These are phyloP conservation scores for Caradrina clavipalpis DNA, from an alignment of 2,888 invertebrate species.

Conservation along the genomic window DNA sequence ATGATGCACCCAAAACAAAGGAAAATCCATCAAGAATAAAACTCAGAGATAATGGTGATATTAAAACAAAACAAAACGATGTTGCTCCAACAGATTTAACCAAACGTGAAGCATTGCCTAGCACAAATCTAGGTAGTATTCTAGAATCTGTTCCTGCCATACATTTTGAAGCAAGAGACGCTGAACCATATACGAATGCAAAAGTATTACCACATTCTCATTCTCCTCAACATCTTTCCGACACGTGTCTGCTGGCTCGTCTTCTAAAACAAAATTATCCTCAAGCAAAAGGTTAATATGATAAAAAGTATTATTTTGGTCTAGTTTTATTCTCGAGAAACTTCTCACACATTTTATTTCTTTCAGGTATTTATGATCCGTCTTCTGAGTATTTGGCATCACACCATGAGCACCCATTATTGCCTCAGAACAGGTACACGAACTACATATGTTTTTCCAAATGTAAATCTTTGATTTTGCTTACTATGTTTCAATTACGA, in stretches of 20 bases:
- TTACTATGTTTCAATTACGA: background rate
- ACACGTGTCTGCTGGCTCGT: conserved; percentile 78
- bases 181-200: conserved; percentile 51
- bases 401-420: conserved; percentile 57
- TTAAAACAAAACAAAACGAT: conserved; percentile 12
- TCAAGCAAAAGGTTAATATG: conserved; percentile 70
- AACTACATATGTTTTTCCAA: background rate
- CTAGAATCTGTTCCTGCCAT: conserved; percentile 57
- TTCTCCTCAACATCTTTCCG: conserved; percentile 66
- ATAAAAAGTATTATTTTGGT: background rate
- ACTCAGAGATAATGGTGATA: conserved; percentile 21
- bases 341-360: conserved; percentile 5
- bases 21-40: conserved; percentile 42
- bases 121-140: conserved; percentile 52
- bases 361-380: conserved; percentile 72
- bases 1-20: conserved; percentile 20
- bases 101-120: conserved; percentile 71
- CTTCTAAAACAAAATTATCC: conserved; percentile 77
- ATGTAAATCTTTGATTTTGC: background rate
- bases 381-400: conserved; percentile 61
- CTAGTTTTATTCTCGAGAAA: background rate
- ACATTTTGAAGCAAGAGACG: conserved; percentile 54
- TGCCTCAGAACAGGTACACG: conserved; percentile 66
- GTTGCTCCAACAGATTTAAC: conserved; percentile 62
- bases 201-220: conserved; percentile 58